phyloP scores from a whole-genome alignment of 2,797 vertebrate genomes.

The Eurystomus glaucurus region DNA sequence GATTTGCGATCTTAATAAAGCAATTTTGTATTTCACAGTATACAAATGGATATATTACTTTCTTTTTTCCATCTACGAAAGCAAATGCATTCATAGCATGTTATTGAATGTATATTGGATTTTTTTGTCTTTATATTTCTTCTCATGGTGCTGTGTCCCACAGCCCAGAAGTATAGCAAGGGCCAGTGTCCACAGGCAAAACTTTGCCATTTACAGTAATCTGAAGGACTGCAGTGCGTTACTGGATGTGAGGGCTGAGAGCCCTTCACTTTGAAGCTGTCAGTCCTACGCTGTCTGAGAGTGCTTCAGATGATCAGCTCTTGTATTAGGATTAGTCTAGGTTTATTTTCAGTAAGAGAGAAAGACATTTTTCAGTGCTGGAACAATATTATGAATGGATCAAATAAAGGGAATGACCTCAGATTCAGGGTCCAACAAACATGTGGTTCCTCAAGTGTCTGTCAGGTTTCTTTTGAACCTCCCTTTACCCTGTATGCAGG shows the following conservation, averaged over 20 bases:
- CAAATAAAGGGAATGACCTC: not conserved
- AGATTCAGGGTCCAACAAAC: not conserved
- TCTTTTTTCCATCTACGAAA: not conserved
- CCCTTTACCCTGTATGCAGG: not conserved
- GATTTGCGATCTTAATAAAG: not conserved
- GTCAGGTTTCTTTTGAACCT: not conserved
- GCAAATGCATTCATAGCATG: not conserved
- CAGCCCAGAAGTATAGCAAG: not conserved
- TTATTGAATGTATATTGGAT: not conserved
- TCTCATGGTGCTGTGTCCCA: not conserved
- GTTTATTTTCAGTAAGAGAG: not conserved
- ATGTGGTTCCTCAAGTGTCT: not conserved
- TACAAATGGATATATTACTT: not conserved
- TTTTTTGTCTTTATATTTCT: not conserved
- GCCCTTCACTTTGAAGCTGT: not conserved
- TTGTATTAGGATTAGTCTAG: not conserved
- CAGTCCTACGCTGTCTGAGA: not conserved
- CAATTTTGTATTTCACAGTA: not conserved
- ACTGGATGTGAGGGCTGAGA: not conserved
- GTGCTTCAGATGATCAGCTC: not conserved
- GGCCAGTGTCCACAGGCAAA: not conserved
- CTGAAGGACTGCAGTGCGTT: not conserved
- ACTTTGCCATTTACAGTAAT: not conserved
- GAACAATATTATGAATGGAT: fast-evolving
- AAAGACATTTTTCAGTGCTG: not conserved